phyloP scores from a whole-genome alignment of 2,888 invertebrate species.

The Agriotes lineatus region DNA sequence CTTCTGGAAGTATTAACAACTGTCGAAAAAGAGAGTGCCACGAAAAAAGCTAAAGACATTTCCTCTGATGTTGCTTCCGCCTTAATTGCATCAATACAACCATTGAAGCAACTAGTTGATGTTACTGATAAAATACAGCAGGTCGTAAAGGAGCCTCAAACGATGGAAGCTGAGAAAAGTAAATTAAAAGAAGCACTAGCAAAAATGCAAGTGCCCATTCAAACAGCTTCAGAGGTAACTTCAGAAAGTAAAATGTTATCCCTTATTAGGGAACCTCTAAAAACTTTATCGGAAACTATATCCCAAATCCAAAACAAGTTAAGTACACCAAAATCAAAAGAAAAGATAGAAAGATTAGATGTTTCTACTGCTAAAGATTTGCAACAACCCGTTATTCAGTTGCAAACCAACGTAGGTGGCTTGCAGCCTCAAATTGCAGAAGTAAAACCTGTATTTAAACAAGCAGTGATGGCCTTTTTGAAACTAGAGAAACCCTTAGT shows the following conservation, averaged over 20 bases:
- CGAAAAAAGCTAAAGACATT: not conserved
- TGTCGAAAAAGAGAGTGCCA: not conserved
- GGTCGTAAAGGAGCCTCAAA: not conserved
- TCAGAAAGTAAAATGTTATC: conserved; percentile 1
- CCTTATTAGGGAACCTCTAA: conserved; percentile 1
- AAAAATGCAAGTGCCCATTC: conserved; percentile 16
- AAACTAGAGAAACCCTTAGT: conserved; percentile 4
- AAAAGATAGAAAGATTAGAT: conserved; percentile 19
- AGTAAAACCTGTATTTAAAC: not conserved
- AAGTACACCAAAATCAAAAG: not conserved
- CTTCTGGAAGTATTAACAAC: not conserved
- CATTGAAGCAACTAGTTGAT: not conserved
- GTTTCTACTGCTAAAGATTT: conserved; percentile 3
- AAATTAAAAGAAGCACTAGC: conserved; percentile 23
- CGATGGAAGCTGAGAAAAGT: conserved; percentile 1
- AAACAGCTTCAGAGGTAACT: conserved; percentile 12
- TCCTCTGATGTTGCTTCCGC: not conserved
- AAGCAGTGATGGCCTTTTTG: not conserved
- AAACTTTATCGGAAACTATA: not conserved
- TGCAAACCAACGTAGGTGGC: not conserved
- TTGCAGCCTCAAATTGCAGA: not conserved
- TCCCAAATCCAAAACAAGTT: conserved; percentile 10
- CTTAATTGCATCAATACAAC: not conserved
- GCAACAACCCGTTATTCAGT: conserved; percentile 5
- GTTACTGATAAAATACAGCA: not conserved